These are phyloP conservation scores for Andrena bucephala DNA, from an alignment of 2,888 invertebrate genomes.

Conservation along the genomic window DNA sequence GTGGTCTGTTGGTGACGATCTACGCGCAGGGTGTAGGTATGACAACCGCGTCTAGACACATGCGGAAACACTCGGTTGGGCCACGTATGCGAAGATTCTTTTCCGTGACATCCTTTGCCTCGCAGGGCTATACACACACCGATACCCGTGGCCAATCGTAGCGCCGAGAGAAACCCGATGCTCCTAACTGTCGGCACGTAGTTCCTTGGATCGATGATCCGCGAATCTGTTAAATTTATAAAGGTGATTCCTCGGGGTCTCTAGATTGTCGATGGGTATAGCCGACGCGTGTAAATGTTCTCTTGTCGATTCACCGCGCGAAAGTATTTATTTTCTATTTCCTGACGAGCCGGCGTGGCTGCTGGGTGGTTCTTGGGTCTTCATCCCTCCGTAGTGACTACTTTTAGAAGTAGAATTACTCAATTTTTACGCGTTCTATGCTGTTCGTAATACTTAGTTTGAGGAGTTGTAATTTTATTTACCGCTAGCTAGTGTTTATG, in stretches of 20 bases:
- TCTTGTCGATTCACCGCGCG: no score
- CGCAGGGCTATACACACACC: slow-evolving; percentile 7
- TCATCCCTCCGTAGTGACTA: no score
- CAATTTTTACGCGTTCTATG: no score
- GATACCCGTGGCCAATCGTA: slow-evolving; percentile 46
- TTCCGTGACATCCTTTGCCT: slow-evolving; percentile 63
- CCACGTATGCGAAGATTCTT: slow-evolving; percentile 80
- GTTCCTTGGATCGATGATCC: slow-evolving; percentile 21
- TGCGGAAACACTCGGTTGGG: slow-evolving; percentile 84
- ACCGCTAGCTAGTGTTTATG: no score
- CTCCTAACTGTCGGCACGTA: slow-evolving; percentile 20
- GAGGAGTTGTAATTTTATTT: no score
- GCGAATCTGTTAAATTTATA: slow-evolving; percentile 27
- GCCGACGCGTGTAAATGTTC: no score
- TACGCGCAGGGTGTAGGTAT: slow-evolving; percentile 64
- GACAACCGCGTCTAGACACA: slow-evolving; percentile 68
- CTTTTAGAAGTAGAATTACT: no score
- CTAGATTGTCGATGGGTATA: not conserved
- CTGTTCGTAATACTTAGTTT: no score
- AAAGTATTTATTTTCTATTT: no score
- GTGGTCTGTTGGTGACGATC: not conserved
- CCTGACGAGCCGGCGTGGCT: no score
- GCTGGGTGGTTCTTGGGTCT: no score
- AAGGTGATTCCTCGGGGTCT: not conserved
- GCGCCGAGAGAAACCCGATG: slow-evolving; percentile 22